phyloP scores from a whole-genome alignment of 2,113 vertebrate species.

The Acanthochromis polyacanthus region DNA sequence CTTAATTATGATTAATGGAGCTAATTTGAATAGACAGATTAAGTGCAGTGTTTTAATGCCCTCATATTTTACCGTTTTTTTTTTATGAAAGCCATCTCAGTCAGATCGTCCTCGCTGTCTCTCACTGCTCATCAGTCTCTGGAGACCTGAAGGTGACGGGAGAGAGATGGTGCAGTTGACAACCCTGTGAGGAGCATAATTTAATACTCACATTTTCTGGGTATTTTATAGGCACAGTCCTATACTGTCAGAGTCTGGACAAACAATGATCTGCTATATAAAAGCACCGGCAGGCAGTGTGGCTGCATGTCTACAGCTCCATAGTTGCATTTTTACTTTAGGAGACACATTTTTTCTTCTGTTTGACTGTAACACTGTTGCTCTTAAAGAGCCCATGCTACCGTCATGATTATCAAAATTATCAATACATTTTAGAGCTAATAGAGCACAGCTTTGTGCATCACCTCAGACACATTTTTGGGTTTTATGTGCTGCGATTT shows the following conservation, averaged over 20 bases:
- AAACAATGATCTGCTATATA: slow-evolving; percentile 13
- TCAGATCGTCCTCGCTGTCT: slow-evolving; percentile 42
- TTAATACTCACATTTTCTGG: slow-evolving; percentile 41
- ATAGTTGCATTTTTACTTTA: not conserved
- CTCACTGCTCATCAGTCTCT: slow-evolving; percentile 46
- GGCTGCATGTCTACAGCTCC: not conserved
- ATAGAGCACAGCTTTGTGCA: too few relatives aligned
- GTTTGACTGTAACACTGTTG: not conserved
- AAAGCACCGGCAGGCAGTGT: not conserved
- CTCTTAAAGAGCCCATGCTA: too few relatives aligned
- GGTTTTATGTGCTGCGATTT: not conserved
- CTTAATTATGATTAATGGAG: slow-evolving; percentile 86
- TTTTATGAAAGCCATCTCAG: slow-evolving; percentile 53
- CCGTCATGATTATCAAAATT: too few relatives aligned
- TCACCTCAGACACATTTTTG: too few relatives aligned
- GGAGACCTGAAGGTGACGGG: slow-evolving; percentile 56
- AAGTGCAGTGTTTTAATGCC: slow-evolving; percentile 78
- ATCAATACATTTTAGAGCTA: not conserved
- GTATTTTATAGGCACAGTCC: slow-evolving; percentile 22
- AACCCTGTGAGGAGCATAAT: slow-evolving; percentile 38
- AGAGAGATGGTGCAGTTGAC: slow-evolving; percentile 41
- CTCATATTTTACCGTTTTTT: slow-evolving; percentile 76
- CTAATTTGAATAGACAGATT: slow-evolving; percentile 83
- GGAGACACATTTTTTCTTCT: not conserved
- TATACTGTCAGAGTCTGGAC: slow-evolving; percentile 25